These are phyloP conservation scores for Turritopsis dohrnii DNA, from an alignment of 30 jellyfish, hydroid and myxozoan species.

Conservation along the genomic window DNA sequence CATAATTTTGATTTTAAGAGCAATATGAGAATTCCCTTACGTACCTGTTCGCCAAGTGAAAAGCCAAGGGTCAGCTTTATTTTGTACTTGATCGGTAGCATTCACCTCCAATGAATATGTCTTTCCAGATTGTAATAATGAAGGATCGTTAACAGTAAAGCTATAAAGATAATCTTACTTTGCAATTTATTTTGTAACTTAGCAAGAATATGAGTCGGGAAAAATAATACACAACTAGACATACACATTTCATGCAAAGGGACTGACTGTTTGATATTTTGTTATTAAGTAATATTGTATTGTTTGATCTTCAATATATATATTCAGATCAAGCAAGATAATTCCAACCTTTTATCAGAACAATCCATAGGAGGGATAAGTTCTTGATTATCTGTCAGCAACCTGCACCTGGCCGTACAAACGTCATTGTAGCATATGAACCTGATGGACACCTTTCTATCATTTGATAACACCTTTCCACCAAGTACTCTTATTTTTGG, in stretches of 20 bases:
- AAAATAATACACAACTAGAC: background rate
- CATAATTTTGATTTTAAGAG: too few species aligned
- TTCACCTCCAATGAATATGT: constrained; percentile 12
- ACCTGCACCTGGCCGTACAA: constrained; percentile 3
- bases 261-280: too few species aligned
- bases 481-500: background rate
- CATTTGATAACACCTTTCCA: background rate
- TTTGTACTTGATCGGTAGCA: constrained; percentile 32
- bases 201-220: background rate
- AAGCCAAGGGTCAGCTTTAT: constrained; percentile 20
- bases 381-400: background rate
- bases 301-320: too few species aligned
- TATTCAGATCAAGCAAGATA: background rate
- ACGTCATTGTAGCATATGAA: background rate
- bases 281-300: too few species aligned
- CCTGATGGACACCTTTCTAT: background rate
- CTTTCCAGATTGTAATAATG: constrained; percentile 5
- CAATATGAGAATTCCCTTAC: background rate
- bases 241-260: too few species aligned
- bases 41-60: constrained; percentile 27
- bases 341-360: background rate
- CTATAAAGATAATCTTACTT: background rate
- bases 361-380: background rate
- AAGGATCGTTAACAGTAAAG: background rate
- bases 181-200: too few species aligned